These are phyloP conservation scores for Standfussiana lucernea DNA, from an alignment of 2,888 invertebrate genomes.

Conservation along the genomic window DNA sequence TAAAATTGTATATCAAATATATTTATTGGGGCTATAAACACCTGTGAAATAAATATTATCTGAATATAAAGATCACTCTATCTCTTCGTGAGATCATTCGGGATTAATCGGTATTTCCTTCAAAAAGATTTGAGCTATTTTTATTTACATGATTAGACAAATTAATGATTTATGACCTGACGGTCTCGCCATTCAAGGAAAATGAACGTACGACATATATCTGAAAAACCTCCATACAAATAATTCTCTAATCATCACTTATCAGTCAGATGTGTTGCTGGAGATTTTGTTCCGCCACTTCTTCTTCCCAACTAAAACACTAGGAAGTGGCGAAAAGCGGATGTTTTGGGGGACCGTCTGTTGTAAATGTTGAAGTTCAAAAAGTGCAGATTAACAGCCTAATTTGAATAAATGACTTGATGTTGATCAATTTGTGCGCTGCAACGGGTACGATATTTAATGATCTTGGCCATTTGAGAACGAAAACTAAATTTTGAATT, in stretches of 20 bases:
- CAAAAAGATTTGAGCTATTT: neutral
- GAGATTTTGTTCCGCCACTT: too few species aligned
- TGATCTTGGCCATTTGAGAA: neutral
- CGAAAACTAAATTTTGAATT: neutral
- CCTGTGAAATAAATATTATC: neutral
- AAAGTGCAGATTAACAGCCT: too few species aligned
- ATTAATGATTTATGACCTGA: neutral
- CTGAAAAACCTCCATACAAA: neutral
- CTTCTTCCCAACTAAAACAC: too few species aligned
- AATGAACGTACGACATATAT: neutral
- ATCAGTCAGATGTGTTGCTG: too few species aligned
- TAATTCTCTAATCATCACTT: too few species aligned
- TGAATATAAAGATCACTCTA: neutral
- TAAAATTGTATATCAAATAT: constrained; percentile 18
- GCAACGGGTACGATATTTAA: neutral
- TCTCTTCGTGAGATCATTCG: neutral
- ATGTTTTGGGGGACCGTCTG: too few species aligned
- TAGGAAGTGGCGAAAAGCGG: too few species aligned
- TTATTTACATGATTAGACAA: neutral
- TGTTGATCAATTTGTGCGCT: neutral
- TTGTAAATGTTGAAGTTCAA: too few species aligned
- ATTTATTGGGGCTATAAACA: constrained; percentile 31
- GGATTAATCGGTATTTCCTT: neutral
- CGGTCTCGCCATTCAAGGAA: neutral
- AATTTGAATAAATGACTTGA: too few species aligned